A percentile compares a stretch with the other conserved stretches of the same genome.
Conservation (phyloP, 2,113 vertebrate genomes). For the Spizaetus ornatus region DNA sequence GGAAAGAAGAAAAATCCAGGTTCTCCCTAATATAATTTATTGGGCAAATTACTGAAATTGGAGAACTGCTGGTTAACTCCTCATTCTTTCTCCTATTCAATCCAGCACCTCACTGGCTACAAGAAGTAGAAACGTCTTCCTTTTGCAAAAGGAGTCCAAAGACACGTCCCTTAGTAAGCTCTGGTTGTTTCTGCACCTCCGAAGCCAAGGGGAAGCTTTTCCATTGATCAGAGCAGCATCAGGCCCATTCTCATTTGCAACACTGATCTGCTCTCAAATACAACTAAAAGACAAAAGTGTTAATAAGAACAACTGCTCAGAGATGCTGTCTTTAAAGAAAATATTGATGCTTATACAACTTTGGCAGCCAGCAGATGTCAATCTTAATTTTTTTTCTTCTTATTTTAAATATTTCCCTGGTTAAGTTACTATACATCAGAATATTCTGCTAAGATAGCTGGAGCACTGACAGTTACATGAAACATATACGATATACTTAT, state of each 20-base stretch:
- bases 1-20: background rate
- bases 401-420: constrained; percentile 67
- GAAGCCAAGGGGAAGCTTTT: background rate
- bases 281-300: constrained; percentile 70
- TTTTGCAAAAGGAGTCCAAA: background rate
- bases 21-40: background rate
- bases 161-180: background rate
- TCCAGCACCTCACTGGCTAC: background rate
- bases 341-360: constrained; percentile 72
- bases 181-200: background rate
- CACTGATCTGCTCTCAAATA: constrained; percentile 64
- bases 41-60: background rate
- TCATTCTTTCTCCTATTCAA: background rate
- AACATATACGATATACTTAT: constrained; percentile 73
- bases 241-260: constrained; percentile 54
- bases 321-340: constrained; percentile 82
- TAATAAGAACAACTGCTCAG: constrained; percentile 65
- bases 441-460: constrained; percentile 73
- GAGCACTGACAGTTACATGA: constrained; percentile 78
- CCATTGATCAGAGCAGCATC: constrained; percentile 45
- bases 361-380: constrained; percentile 68
- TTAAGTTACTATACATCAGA: constrained; percentile 63
- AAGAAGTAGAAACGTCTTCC: background rate
- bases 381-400: constrained; percentile 64
- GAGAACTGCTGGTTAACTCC: background rate